Percentiles rank a stretch among this genome's conserved stretches.
Conservation (phyloP, 1,140 invertebrate genomes). For the Trichonephila clavata region DNA sequence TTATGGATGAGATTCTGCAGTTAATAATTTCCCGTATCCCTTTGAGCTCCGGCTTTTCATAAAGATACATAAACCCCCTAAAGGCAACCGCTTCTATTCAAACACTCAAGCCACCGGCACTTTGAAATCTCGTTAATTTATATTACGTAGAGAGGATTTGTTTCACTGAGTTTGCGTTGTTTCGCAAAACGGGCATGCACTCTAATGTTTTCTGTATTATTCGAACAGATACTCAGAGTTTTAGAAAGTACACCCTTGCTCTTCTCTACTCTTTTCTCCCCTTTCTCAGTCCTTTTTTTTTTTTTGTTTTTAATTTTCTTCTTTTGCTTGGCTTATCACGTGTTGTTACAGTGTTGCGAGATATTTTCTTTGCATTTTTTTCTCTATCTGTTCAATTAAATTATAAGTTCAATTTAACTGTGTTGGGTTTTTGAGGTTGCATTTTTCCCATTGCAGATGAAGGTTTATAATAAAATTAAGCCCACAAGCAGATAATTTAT, state of each 20-base stretch:
- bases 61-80: not conserved
- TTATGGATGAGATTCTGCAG: not conserved
- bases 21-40: constrained; percentile 9
- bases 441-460: not conserved
- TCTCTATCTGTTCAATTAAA: not conserved
- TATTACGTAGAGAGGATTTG: constrained; percentile 4
- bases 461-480: constrained; percentile 1
- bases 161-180: not conserved
- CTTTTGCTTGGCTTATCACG: not conserved
- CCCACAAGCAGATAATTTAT: not conserved
- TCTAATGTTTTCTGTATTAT: constrained; percentile 10
- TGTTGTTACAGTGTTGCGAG: not conserved
- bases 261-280: not conserved
- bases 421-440: not conserved
- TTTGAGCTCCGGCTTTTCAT: not conserved
- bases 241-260: not conserved
- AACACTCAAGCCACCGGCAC: constrained; percentile 24
- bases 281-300: not conserved
- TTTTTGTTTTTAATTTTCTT: not conserved
- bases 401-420: not conserved
- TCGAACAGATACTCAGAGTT: not conserved
- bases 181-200: not conserved
- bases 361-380: not conserved
- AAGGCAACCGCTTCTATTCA: not conserved
- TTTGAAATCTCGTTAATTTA: constrained; percentile 51